Base-by-base conservation (phyloP, 92 coral and sea anemone genomes). In the Umimayanthus chanpuru region DNA sequence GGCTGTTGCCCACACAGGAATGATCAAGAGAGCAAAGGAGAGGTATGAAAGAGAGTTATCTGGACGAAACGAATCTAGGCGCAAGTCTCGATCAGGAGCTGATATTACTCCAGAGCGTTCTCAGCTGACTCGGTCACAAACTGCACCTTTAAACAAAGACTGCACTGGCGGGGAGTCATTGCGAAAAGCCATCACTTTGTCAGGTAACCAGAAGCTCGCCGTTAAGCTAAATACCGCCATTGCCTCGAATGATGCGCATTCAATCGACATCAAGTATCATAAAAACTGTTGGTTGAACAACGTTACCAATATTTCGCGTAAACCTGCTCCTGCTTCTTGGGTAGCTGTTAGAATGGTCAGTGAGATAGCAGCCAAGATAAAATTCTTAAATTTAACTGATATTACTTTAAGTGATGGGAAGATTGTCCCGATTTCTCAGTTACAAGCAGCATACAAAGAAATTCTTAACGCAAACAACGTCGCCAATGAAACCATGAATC, bases 381-480 rank as follows among this genome's bases (percentile, higher is more conserved):
- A 93, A 83, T 93, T 90, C 70, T 65, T 91, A 76, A 85, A 83
- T 29, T 71, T 89, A 78, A 89, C 94, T 7, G 88, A 94, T 56
- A 85, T 85, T 16, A 38, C 89, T 41, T 86, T 90, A 49, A 81
- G 77, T 6, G 70, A 81, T 67, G 93, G 96, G n/a, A 88, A 90
- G 32, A 81, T 77, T 80, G 88, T 81, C 67, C 73, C 88, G 9
- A 89, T 88, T 87, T 86, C 93, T 67, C 91, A 92, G 39, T 74
- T 89, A 72, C 82, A 92, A 83, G 16, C 86, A 9, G 90, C 94
- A 79, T 90, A 49, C 44, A 73, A 90, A 86, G 67, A 71, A 40
- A 89, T 94, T 28, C 86, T 92, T 58, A 49, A 90, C 9, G 96
- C 64, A 64, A 90, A 92, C 90, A 89, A 92, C 79, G 94, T 90